Evolutionary conservation across 1,140 invertebrate species (phyloP).

Genomic region (Whitmania pigra): DNA sequence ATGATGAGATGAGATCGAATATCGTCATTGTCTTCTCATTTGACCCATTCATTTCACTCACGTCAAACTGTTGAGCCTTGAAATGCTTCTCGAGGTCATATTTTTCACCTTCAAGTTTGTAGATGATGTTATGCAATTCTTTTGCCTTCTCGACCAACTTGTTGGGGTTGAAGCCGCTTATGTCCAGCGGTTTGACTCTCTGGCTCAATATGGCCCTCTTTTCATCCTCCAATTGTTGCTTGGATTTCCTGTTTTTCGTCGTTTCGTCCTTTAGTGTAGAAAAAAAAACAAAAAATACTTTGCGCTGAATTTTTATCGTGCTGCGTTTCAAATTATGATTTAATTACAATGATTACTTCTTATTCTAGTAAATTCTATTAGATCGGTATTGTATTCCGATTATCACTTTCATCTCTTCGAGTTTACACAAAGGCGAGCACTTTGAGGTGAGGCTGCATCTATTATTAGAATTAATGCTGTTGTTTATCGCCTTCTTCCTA

Average conservation of each 20-base stretch:
- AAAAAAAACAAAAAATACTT: neutral
- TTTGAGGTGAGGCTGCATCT: too few species aligned
- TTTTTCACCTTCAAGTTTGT: constrained; percentile 94
- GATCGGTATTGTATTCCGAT: neutral
- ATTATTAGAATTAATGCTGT: too few species aligned
- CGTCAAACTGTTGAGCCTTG: constrained; percentile 98
- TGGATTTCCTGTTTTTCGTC: constrained; percentile 69
- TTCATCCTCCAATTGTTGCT: constrained; percentile 95
- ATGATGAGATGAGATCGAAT: neutral
- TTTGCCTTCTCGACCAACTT: constrained; percentile 75
- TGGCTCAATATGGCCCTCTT: constrained; percentile 92
- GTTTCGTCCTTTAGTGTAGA: neutral
- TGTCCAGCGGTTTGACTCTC: constrained; percentile 79
- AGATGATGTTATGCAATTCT: constrained; percentile 85
- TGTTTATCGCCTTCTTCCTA: too few species aligned
- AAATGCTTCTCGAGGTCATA: constrained; percentile 98
- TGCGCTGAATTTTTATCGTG: neutral
- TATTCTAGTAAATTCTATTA: neutral
- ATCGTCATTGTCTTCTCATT: neutral
- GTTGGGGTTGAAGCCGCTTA: constrained; percentile 64
- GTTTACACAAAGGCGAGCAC: too few species aligned
- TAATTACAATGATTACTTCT: neutral
- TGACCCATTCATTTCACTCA: constrained; percentile 48
- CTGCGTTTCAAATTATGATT: neutral
- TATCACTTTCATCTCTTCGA: neutral